Evolutionary conservation across 1,140 invertebrate genomes (phyloP).

Genomic region (Brachionus rotundiformis): DNA sequence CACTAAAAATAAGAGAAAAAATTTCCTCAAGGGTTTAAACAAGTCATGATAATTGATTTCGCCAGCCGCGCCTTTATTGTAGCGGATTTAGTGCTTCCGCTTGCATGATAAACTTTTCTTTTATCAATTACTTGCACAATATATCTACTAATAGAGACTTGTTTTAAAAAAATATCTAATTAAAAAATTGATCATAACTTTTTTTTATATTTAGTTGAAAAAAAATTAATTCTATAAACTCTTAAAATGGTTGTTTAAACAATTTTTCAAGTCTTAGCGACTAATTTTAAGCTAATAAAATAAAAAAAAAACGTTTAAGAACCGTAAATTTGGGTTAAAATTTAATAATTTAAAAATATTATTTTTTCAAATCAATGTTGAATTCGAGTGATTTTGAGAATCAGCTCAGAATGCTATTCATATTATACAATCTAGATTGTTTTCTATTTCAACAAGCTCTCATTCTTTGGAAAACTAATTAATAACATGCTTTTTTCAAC

Average conservation of each 20-base stretch:
- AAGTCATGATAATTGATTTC: background rate
- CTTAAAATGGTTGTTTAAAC: conserved; percentile 3
- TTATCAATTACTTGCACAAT: background rate
- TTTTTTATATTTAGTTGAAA: background rate
- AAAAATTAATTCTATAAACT: background rate
- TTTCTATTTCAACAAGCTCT: background rate
- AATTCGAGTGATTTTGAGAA: background rate
- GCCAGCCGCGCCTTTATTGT: background rate
- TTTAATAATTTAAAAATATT: conserved; percentile 5
- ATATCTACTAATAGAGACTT: background rate
- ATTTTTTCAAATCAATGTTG: background rate
- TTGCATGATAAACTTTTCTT: background rate
- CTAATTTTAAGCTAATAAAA: background rate
- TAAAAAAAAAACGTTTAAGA: conserved; percentile 9
- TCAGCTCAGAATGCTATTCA: background rate
- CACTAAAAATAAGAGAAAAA: background rate
- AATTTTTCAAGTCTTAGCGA: conserved; percentile 8
- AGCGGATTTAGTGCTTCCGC: background rate
- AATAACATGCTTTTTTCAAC: conserved; percentile 3
- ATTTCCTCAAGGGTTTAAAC: background rate
- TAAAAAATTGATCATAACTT: background rate
- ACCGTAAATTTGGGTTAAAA: conserved; percentile 5
- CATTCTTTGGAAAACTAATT: conserved; percentile 14
- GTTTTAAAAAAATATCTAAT: background rate
- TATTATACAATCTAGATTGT: background rate